Evolutionary conservation across 53 echinoderm and acorn worm species (phyloP), one percentile per base, ranked within the genome.

Genomic region (Crossaster papposus): DNA sequence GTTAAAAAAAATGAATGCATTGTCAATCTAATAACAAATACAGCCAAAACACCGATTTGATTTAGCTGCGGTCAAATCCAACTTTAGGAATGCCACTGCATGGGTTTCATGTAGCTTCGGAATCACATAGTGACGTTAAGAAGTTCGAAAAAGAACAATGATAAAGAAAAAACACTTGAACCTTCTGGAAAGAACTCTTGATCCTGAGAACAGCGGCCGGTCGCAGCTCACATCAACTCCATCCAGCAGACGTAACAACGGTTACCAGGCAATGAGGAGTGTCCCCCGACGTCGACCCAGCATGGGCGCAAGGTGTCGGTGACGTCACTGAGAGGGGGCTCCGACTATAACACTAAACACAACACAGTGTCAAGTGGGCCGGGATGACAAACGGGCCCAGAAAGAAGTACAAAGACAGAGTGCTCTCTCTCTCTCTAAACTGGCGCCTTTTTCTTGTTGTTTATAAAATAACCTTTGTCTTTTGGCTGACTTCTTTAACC

Each of bases 391-490:
- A 85, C 85, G 53, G 82, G 85, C 85, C 58, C 65, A 51, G 78
- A 71, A 85, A 51, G 78, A 71, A 85, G 83, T 85, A 85, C 85
- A 85, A 85, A 85, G 85, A 85, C 85, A 73, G 72, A 53, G 44
- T 72, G 85, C 36, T 50, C 36, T 50, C 36, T 20, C n/a, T n/a
- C n/a, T n/a, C n/a, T n/a, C n/a, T n/a, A n/a, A n/a, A 23, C 85
- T 85, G 85, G 85, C 85, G 85, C 85, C 85, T 85, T 29, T 29
- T 72, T 85, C 72, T 72, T 85, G 72, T 85, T 85, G 85, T 85
- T 85, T 85, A 85, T 85, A 85, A 85, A 85, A 33, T 85, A 85
- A 85, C 85, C 85, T 85, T 85, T 85, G 85, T 85, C 85, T 85
- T 85, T 73, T 3, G 85, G 73, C 33, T 85, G 85, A 85, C 85